phyloP scores from a whole-genome alignment of 1,140 invertebrate species.

The Plectrocnemia conspersa region DNA sequence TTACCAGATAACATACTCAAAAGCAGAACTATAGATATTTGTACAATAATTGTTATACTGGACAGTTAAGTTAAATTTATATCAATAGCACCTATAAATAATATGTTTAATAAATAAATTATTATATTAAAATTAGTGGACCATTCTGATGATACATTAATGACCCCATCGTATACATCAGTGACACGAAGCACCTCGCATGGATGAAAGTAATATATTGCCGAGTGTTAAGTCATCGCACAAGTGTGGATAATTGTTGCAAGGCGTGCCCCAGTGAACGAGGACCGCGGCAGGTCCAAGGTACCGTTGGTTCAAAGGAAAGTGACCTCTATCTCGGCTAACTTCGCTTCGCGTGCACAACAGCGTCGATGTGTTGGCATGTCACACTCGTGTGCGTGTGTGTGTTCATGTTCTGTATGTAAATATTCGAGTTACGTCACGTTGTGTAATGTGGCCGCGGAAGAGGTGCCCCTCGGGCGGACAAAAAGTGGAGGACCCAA shows the following conservation, averaged over 20 bases:
- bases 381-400: background rate
- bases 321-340: conserved; percentile 29
- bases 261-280: conserved; percentile 7
- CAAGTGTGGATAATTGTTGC: conserved; percentile 1
- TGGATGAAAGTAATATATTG: conserved; percentile 3
- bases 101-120: no score
- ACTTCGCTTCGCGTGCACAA: background rate
- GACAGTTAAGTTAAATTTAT: no score
- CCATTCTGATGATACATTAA: no score
- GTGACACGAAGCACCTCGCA: no score
- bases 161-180: no score
- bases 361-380: background rate
- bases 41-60: no score
- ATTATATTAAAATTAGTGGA: no score
- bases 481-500: conserved; percentile 1
- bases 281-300: conserved; percentile 6
- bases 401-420: background rate
- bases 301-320: conserved; percentile 29
- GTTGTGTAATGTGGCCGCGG: conserved; percentile 3
- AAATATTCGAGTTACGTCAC: conserved; percentile 5
- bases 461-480: background rate
- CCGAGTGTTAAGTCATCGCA: no score
- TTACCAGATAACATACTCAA: no score
- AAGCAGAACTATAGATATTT: no score
- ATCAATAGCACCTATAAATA: no score